Evolutionary conservation across 2,797 vertebrate species (phyloP), one percentile per base, ranked within the genome.

Genomic region (Propithecus perrieri): DNA sequence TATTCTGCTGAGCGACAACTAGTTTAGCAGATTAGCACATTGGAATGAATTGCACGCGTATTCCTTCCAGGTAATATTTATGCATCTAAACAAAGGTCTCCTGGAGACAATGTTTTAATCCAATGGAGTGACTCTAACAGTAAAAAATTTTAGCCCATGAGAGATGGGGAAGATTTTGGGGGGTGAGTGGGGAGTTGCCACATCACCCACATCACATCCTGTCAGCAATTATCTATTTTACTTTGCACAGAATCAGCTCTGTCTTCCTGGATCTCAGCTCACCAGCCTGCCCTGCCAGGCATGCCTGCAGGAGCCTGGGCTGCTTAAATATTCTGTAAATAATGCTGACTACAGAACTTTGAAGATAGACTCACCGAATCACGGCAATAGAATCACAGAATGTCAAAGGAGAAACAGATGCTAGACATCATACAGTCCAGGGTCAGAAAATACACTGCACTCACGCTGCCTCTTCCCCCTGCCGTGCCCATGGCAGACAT

Each of bases 351-450:
- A 20, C 7, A 1, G 96, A 92, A 97, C 80, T 97, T 93, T 80
- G 50, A 63, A 96, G 92, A 94, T 7, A 84, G 92, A 67, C 95
- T 96, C 87, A 12, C 89, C 38, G 95, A 95, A 80, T 85, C 97
- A 57, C 28, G 89, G 94, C 96, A 63, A 69, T 35, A 85, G 97
- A 88, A 95, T 87, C 96, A 50, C 93, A 93, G 96, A 87, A 33
- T 92, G 94, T 93, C 96, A 94, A 89, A 74, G 84, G 17, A 96
- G 95, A 96, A 96, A 84, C 97, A 97, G 97, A 97, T 96, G 97
- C 90, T 50, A 46, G 93, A 55, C 93, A 67, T 85, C 80, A 43
- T 20, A 38, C 43, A 59, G 96, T 79, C 93, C 84, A 69, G 97
- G 96, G 93, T 97, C 95, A 93, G 97, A 84, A 96, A 87, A 84